Evolutionary conservation across 2,888 invertebrate genomes (phyloP).

Genomic region (Zaprionus obscuricornis): DNA sequence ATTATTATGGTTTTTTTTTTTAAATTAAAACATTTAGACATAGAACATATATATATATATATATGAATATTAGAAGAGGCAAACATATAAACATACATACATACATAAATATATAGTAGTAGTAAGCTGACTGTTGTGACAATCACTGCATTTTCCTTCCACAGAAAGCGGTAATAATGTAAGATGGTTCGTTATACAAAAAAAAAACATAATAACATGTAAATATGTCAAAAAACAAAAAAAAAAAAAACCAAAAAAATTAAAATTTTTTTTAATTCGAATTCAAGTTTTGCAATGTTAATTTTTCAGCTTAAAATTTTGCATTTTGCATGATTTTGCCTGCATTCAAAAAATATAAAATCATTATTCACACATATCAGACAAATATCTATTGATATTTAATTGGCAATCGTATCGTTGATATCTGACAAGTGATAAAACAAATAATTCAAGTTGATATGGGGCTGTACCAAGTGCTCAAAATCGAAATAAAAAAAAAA

Average conservation of each 20-base stretch:
- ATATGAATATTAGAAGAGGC: too few species aligned
- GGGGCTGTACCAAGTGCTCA: constrained; percentile 37
- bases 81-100: background rate
- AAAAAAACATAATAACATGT: too few species aligned
- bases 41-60: too few species aligned
- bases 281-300: too few species aligned
- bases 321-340: constrained; percentile 37
- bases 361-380: constrained; percentile 17
- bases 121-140: constrained; percentile 25
- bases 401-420: constrained; percentile 1
- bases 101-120: constrained; percentile 1
- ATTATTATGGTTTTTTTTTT: background rate
- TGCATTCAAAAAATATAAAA: constrained; percentile 14
- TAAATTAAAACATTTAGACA: constrained; percentile 10
- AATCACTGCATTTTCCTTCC: constrained; percentile 16
- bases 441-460: constrained; percentile 24
- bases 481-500: background rate
- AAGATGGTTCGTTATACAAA: too few species aligned
- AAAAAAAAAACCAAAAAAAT: too few species aligned
- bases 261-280: too few species aligned
- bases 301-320: constrained; percentile 7
- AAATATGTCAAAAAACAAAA: too few species aligned
- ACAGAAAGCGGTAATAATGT: constrained; percentile 23
- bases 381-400: constrained; percentile 13
- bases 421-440: constrained; percentile 25